phyloP scores from a whole-genome alignment of 2,888 invertebrate species.

The Temnothorax unifasciatus region DNA sequence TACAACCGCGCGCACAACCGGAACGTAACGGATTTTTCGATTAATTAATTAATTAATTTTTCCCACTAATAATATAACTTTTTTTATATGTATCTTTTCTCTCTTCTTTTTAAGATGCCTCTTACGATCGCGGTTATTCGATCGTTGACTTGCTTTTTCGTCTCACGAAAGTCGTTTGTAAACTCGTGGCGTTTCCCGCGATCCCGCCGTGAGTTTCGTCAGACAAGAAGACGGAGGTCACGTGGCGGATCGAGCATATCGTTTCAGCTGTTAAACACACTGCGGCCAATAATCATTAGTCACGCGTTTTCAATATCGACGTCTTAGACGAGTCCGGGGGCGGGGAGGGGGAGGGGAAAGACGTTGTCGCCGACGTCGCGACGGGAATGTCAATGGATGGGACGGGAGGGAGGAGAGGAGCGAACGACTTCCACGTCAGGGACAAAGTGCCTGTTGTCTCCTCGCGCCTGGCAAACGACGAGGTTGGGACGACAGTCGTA shows the following conservation, averaged over 20 bases:
- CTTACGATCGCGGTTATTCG: neutral
- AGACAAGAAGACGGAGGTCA: conserved; percentile 52
- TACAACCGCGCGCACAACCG: neutral
- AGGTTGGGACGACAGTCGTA: conserved; percentile 17
- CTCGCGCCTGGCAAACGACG: conserved; percentile 37
- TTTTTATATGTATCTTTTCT: neutral
- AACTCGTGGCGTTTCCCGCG: neutral
- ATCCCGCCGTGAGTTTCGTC: neutral
- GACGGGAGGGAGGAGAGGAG: neutral
- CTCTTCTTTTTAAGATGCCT: neutral
- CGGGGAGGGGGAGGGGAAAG: neutral
- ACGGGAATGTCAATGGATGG: conserved; percentile 69
- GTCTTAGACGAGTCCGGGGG: conserved; percentile 50
- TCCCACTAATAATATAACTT: neutral
- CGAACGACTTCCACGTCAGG: conserved; percentile 42
- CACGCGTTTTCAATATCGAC: conserved; percentile 80
- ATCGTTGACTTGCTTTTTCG: neutral
- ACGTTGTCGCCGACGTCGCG: conserved; percentile 56
- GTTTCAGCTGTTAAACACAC: conserved; percentile 57
- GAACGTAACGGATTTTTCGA: too few relatives aligned
- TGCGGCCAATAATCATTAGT: conserved; percentile 78
- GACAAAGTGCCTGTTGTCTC: conserved; percentile 55
- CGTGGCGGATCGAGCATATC: conserved; percentile 53
- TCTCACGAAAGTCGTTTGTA: conserved; percentile 7
- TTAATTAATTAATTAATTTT: neutral